phyloP scores from a whole-genome alignment of 2,797 vertebrate genomes.

The Danio jaintianensis region DNA sequence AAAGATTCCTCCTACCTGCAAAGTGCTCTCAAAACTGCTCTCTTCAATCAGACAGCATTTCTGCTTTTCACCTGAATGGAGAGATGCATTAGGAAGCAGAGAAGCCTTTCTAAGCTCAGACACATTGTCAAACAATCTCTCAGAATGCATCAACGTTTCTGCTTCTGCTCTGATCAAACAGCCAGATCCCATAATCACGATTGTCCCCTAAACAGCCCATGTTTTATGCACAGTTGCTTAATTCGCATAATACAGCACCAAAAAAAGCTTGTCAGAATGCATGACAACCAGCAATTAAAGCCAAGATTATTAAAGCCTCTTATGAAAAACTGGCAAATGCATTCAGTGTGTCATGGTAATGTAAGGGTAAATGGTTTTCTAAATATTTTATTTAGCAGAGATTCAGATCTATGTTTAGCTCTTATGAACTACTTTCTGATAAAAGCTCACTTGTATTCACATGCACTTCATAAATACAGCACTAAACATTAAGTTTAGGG shows the following conservation, averaged over 20 bases:
- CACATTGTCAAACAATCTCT: background rate
- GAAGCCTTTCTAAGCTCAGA: background rate
- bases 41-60: background rate
- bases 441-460: no score
- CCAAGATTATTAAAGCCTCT: background rate
- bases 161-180: slow-evolving; percentile 14
- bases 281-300: slow-evolving; percentile 43
- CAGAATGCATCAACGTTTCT: background rate
- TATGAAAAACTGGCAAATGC: background rate
- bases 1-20: background rate
- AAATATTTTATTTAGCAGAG: background rate
- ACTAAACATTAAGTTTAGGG: background rate
- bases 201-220: background rate
- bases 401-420: slow-evolving; percentile 18
- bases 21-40: background rate
- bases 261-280: slow-evolving; percentile 10
- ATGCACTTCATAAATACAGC: background rate
- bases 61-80: slow-evolving; percentile 3
- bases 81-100: background rate
- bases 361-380: background rate
- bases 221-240: slow-evolving; percentile 15
- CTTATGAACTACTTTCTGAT: background rate
- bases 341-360: background rate
- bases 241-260: slow-evolving; percentile 1
- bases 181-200: slow-evolving; percentile 1